These are phyloP conservation scores for Saccostrea cuccullata DNA, from an alignment of 1,140 invertebrate genomes.

Conservation along the genomic window DNA sequence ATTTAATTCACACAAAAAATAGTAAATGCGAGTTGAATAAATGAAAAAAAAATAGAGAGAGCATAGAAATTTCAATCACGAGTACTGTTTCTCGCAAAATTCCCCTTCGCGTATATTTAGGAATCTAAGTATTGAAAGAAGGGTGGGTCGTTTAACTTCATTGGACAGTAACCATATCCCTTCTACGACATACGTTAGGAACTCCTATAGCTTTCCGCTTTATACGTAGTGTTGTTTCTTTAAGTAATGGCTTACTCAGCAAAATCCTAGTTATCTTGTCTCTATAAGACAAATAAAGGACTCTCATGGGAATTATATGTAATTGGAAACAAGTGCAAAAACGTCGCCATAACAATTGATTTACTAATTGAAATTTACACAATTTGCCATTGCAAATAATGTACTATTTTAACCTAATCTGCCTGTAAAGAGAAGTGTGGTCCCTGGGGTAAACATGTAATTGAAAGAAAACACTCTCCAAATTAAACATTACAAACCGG, in stretches of 20 bases:
- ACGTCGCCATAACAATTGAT: conserved; percentile 16
- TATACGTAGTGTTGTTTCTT: too few relatives aligned
- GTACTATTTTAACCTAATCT: conserved; percentile 34
- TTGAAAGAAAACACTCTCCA: conserved; percentile 23
- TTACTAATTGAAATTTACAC: conserved; percentile 36
- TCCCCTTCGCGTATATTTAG: too few relatives aligned
- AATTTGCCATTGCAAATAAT: conserved; percentile 29
- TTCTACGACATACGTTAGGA: neutral
- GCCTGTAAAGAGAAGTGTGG: neutral
- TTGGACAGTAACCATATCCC: too few relatives aligned
- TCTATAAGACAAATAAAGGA: neutral
- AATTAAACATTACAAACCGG: neutral
- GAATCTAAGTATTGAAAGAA: too few relatives aligned
- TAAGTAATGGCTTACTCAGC: neutral
- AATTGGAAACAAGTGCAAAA: conserved; percentile 11
- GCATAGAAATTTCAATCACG: too few relatives aligned
- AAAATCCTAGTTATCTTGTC: conserved; percentile 7
- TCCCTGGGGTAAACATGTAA: neutral
- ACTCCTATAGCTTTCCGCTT: neutral
- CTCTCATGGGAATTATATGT: conserved; percentile 2
- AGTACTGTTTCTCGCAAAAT: too few relatives aligned
- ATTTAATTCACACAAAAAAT: too few relatives aligned
- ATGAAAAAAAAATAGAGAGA: too few relatives aligned
- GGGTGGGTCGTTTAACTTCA: too few relatives aligned
- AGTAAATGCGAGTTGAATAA: too few relatives aligned